Evolutionary conservation across 53 echinoderm and acorn worm species (phyloP).

Genomic region (Astropecten irregularis): DNA sequence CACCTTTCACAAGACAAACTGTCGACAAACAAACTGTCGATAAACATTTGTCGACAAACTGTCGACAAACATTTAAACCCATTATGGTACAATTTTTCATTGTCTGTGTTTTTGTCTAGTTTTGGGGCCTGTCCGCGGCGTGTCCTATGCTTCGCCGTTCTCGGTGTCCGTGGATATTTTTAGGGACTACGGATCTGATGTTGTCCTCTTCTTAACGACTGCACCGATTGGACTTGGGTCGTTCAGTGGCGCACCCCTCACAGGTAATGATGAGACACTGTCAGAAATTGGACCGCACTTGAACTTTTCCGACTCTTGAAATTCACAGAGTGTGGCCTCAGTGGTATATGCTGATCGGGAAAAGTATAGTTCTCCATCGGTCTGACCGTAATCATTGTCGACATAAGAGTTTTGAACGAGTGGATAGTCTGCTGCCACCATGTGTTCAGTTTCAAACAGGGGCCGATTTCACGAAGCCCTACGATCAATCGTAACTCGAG

Average conservation of each 20-base stretch:
- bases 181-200: conserved; percentile 8
- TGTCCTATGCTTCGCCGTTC: background rate
- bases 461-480: too few species aligned
- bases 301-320: background rate
- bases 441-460: background rate
- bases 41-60: too few species aligned
- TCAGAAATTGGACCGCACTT: too few species aligned
- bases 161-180: background rate
- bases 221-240: background rate
- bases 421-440: too few species aligned
- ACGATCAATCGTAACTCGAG: too few species aligned
- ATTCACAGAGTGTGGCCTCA: too few species aligned
- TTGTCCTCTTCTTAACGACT: background rate
- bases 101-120: background rate
- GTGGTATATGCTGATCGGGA: background rate
- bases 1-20: too few species aligned
- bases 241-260: background rate
- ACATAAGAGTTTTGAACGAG: too few species aligned
- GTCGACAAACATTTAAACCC: too few species aligned
- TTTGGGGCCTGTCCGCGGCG: background rate
- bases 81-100: too few species aligned
- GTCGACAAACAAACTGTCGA: too few species aligned
- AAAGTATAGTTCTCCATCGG: background rate
- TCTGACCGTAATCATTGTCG: background rate
- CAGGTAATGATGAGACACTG: conserved; percentile 6